Conservation (phyloP, 2,113 vertebrate species). For the Australoheros scitulus region DNA sequence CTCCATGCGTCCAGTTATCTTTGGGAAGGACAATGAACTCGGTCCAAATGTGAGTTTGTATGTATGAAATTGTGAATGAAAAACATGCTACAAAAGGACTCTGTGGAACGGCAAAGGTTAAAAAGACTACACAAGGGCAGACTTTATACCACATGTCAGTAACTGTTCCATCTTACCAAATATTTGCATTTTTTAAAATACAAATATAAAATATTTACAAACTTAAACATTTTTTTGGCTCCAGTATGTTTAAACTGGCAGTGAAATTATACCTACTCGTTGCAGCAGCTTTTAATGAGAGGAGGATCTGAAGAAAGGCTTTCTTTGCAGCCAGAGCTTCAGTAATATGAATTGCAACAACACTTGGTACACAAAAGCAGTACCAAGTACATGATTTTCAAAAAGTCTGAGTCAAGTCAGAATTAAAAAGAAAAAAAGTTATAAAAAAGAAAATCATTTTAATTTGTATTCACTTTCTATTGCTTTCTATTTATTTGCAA, state of each 20-base stretch:
- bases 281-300: background rate
- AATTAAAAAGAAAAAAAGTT: background rate
- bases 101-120: background rate
- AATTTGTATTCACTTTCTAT: background rate
- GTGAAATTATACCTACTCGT: too few relatives aligned
- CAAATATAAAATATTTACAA: background rate
- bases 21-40: background rate
- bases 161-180: background rate
- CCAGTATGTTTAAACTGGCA: too few relatives aligned
- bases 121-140: background rate
- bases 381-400: background rate
- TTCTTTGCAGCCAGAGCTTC: background rate
- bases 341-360: background rate
- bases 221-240: background rate
- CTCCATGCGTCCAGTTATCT: background rate
- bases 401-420: background rate
- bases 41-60: background rate
- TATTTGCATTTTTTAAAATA: background rate
- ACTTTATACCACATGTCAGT: background rate
- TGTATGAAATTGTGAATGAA: background rate
- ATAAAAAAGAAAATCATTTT: background rate
- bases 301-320: background rate
- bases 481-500: conserved; percentile 3
- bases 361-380: background rate
- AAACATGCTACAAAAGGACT: background rate